These are phyloP conservation scores for Clamator glandarius DNA, from an alignment of 2,797 vertebrate species.

Conservation along the genomic window DNA sequence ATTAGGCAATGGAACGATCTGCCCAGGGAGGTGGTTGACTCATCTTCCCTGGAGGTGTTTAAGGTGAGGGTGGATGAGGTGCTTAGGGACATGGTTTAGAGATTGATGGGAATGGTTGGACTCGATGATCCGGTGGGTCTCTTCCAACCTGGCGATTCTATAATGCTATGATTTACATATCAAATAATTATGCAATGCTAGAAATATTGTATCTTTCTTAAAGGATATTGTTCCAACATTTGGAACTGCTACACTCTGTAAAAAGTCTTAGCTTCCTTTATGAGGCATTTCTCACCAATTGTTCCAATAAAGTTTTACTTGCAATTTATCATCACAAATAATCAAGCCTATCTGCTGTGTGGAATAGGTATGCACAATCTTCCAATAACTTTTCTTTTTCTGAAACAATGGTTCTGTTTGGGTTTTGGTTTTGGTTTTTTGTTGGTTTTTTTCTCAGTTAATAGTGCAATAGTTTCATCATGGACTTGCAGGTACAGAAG, in stretches of 20 bases:
- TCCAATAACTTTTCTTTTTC: background rate
- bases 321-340: background rate
- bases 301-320: background rate
- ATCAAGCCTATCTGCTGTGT: background rate
- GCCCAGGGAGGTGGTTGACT: too few relatives aligned
- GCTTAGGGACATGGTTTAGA: too few relatives aligned
- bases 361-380: background rate
- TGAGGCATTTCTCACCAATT: background rate
- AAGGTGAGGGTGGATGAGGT: too few relatives aligned
- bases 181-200: background rate
- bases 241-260: background rate
- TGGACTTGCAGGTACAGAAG: background rate
- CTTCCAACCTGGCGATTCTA: too few relatives aligned
- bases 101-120: too few relatives aligned
- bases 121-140: too few relatives aligned
- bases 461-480: constrained; percentile 11
- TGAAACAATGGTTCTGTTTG: background rate
- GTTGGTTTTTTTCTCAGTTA: background rate
- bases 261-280: background rate
- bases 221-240: background rate
- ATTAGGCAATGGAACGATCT: too few relatives aligned
- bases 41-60: too few relatives aligned
- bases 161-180: too few relatives aligned
- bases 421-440: background rate
- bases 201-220: background rate